A percentile compares a stretch with the other conserved stretches of the same genome.
These are phyloP conservation scores for Lepidocyrtinus sp. DNA, from an alignment of 2,888 invertebrate genomes.

Conservation along the genomic window DNA sequence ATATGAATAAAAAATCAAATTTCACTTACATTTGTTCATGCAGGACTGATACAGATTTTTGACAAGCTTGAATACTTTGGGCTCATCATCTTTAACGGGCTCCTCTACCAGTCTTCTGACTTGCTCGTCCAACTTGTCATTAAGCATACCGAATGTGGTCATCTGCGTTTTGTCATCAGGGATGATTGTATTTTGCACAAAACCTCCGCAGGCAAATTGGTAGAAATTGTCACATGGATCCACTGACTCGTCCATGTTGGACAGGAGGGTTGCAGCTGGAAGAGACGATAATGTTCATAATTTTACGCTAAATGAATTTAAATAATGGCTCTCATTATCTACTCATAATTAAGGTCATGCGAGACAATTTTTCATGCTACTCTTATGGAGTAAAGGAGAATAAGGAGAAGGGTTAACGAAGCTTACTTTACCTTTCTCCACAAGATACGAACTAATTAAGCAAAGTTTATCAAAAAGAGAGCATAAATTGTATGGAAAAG, in stretches of 20 bases:
- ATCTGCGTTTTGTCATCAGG: conserved; percentile 87
- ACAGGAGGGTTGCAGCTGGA: conserved; percentile 80
- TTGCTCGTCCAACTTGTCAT: conserved; percentile 83
- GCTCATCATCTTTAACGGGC: conserved; percentile 77
- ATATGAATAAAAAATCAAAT: background rate
- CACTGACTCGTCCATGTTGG: conserved; percentile 80
- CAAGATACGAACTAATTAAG: too few relatives aligned
- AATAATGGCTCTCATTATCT: background rate
- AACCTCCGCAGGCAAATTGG: conserved; percentile 84
- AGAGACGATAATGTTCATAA: background rate
- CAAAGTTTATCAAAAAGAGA: background rate
- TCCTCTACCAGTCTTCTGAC: conserved; percentile 81
- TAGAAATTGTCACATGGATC: conserved; percentile 90
- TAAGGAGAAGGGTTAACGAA: too few relatives aligned
- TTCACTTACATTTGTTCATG: conserved; percentile 86
- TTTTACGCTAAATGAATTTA: background rate
- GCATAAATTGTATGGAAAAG: too few relatives aligned
- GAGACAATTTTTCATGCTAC: too few relatives aligned
- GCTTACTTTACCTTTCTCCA: background rate
- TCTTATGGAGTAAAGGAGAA: too few relatives aligned
- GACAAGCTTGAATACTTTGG: conserved; percentile 82
- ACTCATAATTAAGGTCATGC: background rate
- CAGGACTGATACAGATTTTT: conserved; percentile 89
- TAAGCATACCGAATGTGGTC: conserved; percentile 81
- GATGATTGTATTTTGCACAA: conserved; percentile 81